These are phyloP conservation scores for Chaetoderma sp. DNA, from an alignment of 2,888 invertebrate species.

Conservation along the genomic window DNA sequence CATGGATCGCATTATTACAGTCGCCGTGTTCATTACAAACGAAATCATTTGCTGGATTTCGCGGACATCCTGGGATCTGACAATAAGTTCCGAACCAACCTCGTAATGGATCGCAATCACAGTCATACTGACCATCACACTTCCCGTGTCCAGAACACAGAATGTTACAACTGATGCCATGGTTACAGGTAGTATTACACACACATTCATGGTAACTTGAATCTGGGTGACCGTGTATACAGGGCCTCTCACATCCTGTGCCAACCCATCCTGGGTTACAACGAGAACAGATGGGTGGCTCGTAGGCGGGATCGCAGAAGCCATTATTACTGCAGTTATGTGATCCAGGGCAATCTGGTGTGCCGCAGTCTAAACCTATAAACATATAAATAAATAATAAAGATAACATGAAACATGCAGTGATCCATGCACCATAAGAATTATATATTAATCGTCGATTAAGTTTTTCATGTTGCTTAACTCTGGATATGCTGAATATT, in stretches of 20 bases:
- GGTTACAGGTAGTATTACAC: slow-evolving; percentile 49
- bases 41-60: slow-evolving; percentile 37
- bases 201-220: slow-evolving; percentile 37
- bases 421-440: no score
- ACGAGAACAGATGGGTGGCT: slow-evolving; percentile 47
- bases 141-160: slow-evolving; percentile 49
- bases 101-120: slow-evolving; percentile 45
- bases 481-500: no score
- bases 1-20: slow-evolving; percentile 46
- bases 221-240: slow-evolving; percentile 42
- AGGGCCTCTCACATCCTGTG: slow-evolving; percentile 45
- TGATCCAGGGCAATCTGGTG: slow-evolving; percentile 50
- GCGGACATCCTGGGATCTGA: slow-evolving; percentile 50
- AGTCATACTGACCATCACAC: slow-evolving; percentile 39
- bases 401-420: no score
- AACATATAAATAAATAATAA: neutral
- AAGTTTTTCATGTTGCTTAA: no score
- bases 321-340: slow-evolving; percentile 49
- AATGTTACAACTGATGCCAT: slow-evolving; percentile 51
- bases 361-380: slow-evolving; percentile 45
- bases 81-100: slow-evolving; percentile 52
- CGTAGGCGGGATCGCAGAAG: slow-evolving; percentile 36
- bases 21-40: slow-evolving; percentile 51
- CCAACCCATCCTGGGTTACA: slow-evolving; percentile 50
- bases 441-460: no score